Evolutionary conservation across 2,888 invertebrate genomes (phyloP), one percentile per base, ranked within the genome.

Genomic region (Erebia epiphron): DNA sequence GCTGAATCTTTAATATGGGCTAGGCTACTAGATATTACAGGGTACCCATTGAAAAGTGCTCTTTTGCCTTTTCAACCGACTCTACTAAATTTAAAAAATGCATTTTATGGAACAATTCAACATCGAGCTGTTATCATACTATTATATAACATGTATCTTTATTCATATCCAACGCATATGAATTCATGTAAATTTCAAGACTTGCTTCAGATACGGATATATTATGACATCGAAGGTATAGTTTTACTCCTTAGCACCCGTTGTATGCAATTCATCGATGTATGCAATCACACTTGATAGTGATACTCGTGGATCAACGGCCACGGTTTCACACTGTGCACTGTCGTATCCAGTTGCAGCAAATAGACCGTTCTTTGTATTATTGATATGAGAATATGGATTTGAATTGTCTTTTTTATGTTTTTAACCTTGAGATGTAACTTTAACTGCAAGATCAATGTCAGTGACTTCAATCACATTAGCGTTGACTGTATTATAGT

Each of bases 241-340:
- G 60, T 54, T 41, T 61, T 67, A 71, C 54, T 49, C 56, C 41
- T 52, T 21, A 57, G 50, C 75, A 76, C 69, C 35, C 71, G 74
- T 73, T 60, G 18, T 54, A 21, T 46, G 60, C 76, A 76, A 79
- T 80, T 35, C 35, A 5, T 35, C 71, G 74, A 73, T 60, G n/a
- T 54, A 21, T 46, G 60, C 76, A 76, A 79, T 80, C 77, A 83
- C 85, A 91, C 82, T 80, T 77, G 88, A 92, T 92, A 92, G 79
- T 77, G 88, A 92, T 92, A 92, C 81, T 83, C 90, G 90, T 89
- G 90, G 74, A 76, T 65, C 69, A 72, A 74, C 69, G 71, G 74
- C 75, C 68, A 73, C 68, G 73, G 77, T 78, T 76, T 75, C 77
- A 74, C 69, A 56, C 65, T 70, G 67, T 75, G 77, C 72, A 50